These are phyloP conservation scores for Apoderus coryli DNA, from an alignment of 2,888 invertebrate species.

Conservation along the genomic window DNA sequence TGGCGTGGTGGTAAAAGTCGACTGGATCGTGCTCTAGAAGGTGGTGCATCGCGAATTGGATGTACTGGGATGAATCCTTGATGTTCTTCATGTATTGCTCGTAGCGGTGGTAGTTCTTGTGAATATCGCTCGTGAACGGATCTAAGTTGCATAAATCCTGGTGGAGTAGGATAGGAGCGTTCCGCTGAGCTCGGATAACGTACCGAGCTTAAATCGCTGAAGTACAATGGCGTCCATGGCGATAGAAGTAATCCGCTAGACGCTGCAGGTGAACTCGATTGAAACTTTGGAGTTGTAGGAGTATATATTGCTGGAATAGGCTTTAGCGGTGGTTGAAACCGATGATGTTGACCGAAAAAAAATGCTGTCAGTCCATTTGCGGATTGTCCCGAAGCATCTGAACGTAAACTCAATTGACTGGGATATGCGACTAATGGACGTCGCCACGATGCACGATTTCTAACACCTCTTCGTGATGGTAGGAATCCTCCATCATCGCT, in stretches of 20 bases:
- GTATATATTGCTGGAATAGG: slow-evolving; percentile 31
- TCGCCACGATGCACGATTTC: slow-evolving; percentile 47
- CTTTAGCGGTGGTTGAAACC: slow-evolving; percentile 20
- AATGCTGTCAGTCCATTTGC: slow-evolving; percentile 29
- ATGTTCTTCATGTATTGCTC: slow-evolving; percentile 60
- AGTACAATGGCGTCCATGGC: slow-evolving; percentile 61
- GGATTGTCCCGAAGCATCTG: slow-evolving; percentile 41
- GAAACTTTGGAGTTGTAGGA: slow-evolving; percentile 41
- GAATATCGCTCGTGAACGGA: slow-evolving; percentile 53
- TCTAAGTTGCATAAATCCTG: slow-evolving; percentile 49
- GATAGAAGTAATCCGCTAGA: slow-evolving; percentile 42
- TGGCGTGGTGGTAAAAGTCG: slow-evolving; percentile 52
- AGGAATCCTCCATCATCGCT: slow-evolving; percentile 74
- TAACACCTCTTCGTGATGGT: slow-evolving; percentile 35
- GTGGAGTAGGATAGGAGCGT: slow-evolving; percentile 57
- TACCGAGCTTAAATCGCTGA: slow-evolving; percentile 79
- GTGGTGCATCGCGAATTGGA: slow-evolving; percentile 46
- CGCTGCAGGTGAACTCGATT: slow-evolving; percentile 50
- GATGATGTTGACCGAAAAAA: slow-evolving; percentile 21
- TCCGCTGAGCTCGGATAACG: slow-evolving; percentile 63
- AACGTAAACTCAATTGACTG: slow-evolving; percentile 49
- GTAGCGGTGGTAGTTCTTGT: slow-evolving; percentile 55
- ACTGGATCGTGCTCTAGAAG: slow-evolving; percentile 41
- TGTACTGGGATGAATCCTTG: slow-evolving; percentile 46
- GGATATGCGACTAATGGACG: slow-evolving; percentile 48